These are phyloP conservation scores for Brachyhypopomus occidentalis DNA, from an alignment of 2,113 vertebrate species.

Conservation along the genomic window DNA sequence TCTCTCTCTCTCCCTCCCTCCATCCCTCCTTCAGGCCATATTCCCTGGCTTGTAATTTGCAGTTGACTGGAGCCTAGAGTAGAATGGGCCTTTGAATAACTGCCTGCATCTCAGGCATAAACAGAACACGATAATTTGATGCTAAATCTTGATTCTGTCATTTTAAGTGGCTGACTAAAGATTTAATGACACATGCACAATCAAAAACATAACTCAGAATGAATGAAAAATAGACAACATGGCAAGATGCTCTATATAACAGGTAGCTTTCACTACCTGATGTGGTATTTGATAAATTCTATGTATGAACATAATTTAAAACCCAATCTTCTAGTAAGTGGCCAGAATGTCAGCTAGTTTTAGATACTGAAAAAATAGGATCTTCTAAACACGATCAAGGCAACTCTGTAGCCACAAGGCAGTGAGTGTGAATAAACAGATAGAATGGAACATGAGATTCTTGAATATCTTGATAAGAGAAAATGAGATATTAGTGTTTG, in stretches of 20 bases:
- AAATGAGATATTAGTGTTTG: no score
- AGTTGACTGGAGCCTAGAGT: neutral
- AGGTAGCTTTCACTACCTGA: neutral
- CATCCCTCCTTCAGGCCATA: neutral
- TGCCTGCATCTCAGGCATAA: constrained; percentile 50
- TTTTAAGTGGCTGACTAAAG: constrained; percentile 41
- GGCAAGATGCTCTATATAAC: neutral
- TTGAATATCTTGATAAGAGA: no score
- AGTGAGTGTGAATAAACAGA: no score
- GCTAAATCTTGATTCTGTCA: constrained; percentile 48
- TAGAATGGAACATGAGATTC: no score
- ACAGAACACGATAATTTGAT: constrained; percentile 49
- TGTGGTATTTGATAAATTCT: constrained; percentile 1
- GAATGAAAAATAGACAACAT: neutral
- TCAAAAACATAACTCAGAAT: constrained; percentile 22
- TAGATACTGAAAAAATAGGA: no score
- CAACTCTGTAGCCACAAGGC: no score
- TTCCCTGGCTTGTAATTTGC: constrained; percentile 1
- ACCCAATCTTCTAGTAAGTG: neutral
- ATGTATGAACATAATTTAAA: neutral
- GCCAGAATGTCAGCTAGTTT: neutral
- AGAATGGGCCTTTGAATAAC: constrained; percentile 53
- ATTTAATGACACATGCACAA: constrained; percentile 19
- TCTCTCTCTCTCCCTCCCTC: neutral
- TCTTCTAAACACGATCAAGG: no score